Percentiles rank a stretch among this genome's conserved stretches.
These are phyloP conservation scores for Lymantria monacha DNA, from an alignment of 2,888 invertebrate species.

Conservation along the genomic window DNA sequence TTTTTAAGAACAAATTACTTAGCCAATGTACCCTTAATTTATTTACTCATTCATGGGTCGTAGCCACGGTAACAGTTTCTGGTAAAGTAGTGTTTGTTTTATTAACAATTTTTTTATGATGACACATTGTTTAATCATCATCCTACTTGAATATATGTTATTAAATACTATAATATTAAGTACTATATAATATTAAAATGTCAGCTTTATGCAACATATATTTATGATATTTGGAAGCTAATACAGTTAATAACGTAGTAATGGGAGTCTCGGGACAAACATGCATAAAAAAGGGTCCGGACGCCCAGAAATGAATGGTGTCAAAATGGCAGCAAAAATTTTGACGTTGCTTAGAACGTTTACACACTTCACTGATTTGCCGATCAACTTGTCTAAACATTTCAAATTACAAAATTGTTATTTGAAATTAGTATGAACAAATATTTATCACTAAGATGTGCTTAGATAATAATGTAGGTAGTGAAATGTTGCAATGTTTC, in stretches of 20 bases:
- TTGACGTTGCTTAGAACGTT: constrained; percentile 45
- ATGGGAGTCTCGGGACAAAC: constrained; percentile 21
- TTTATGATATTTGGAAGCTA: constrained; percentile 17
- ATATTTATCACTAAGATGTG: background rate
- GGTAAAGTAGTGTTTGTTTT: no score
- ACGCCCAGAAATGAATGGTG: constrained; percentile 74
- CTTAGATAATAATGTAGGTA: no score
- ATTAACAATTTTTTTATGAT: no score
- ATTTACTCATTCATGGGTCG: no score
- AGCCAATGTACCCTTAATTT: no score
- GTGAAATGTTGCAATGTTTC: no score
- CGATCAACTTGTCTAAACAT: constrained; percentile 22
- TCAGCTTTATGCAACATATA: constrained; percentile 1
- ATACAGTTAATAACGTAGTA: constrained; percentile 23
- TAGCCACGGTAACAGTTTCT: no score
- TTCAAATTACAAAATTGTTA: constrained; percentile 7
- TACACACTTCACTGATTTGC: constrained; percentile 25
- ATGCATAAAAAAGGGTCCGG: constrained; percentile 48
- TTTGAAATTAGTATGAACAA: constrained; percentile 2
- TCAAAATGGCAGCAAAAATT: constrained; percentile 76
- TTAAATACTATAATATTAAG: no score
- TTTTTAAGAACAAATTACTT: no score
- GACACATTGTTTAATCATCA: no score
- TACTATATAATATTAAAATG: no score
- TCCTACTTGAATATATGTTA: no score